Percentiles rank a stretch among this genome's conserved stretches.
Evolutionary conservation across 2,888 invertebrate genomes (phyloP).

Genomic region (Azorinus chamasolen): DNA sequence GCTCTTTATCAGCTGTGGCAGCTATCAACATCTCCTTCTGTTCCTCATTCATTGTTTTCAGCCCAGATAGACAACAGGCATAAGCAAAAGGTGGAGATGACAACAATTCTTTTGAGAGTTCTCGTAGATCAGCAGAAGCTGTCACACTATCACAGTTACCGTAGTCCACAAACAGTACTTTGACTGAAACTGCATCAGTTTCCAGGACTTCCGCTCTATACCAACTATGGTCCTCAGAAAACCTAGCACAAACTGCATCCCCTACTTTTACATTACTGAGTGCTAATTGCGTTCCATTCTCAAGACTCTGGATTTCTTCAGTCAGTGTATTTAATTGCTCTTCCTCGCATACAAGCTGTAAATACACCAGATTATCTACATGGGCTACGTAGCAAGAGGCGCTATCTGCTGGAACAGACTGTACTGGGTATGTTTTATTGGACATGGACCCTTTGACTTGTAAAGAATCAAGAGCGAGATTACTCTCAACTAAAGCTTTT

Average conservation of each 20-base stretch:
- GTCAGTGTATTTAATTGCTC: slow-evolving; percentile 58
- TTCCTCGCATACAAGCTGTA: slow-evolving; percentile 68
- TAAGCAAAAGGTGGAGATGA: slow-evolving; percentile 66
- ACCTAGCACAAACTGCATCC: slow-evolving; percentile 87
- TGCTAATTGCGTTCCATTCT: slow-evolving; percentile 26
- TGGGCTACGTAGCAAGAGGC: slow-evolving; percentile 65
- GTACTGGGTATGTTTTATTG: slow-evolving; percentile 32
- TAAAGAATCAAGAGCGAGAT: slow-evolving; percentile 2
- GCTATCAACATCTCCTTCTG: slow-evolving; percentile 66
- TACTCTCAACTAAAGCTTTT: slow-evolving; percentile 17
- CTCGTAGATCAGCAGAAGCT: slow-evolving; percentile 62
- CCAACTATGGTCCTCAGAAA: slow-evolving; percentile 89
- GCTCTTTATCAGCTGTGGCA: slow-evolving; percentile 58
- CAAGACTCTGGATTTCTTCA: slow-evolving; percentile 63
- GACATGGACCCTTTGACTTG: slow-evolving; percentile 5
- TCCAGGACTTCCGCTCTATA: slow-evolving; percentile 89
- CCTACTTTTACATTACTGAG: slow-evolving; percentile 52
- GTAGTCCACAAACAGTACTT: slow-evolving; percentile 80
- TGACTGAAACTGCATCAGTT: slow-evolving; percentile 81
- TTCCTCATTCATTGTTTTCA: slow-evolving; percentile 53
- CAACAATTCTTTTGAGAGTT: slow-evolving; percentile 56
- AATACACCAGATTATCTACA: slow-evolving; percentile 70
- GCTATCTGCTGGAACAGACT: slow-evolving; percentile 42
- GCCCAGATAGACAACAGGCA: slow-evolving; percentile 62
- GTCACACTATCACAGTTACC: slow-evolving; percentile 78